Percentiles rank a stretch among this genome's conserved stretches.
Conservation (phyloP, 2,888 invertebrate species). For the Pyrgus malvae region DNA sequence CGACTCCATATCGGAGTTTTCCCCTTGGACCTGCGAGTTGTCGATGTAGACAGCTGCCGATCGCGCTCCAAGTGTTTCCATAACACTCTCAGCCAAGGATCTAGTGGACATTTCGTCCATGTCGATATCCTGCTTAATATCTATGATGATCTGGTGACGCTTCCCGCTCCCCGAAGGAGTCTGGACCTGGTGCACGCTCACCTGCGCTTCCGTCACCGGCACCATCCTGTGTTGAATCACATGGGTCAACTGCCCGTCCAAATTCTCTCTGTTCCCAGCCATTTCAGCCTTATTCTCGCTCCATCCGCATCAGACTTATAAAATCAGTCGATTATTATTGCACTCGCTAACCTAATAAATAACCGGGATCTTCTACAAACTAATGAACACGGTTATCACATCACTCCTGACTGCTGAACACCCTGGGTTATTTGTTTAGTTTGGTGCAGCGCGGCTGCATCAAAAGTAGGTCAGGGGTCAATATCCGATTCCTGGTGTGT, state of each 20-base stretch:
- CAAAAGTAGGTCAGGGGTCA: constrained; percentile 70
- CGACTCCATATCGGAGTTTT: constrained; percentile 67
- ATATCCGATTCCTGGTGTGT: constrained; percentile 44
- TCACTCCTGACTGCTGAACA: constrained; percentile 48
- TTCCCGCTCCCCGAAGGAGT: constrained; percentile 61
- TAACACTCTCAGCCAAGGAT: constrained; percentile 75
- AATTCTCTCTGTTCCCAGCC: constrained; percentile 62
- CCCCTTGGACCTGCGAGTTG: constrained; percentile 57
- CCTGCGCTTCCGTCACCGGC: constrained; percentile 65
- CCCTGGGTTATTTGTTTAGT: constrained; percentile 41
- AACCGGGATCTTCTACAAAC: constrained; percentile 43
- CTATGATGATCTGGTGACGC: constrained; percentile 76
- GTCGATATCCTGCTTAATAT: constrained; percentile 77
- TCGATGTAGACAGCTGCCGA: constrained; percentile 77
- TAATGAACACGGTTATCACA: constrained; percentile 78
- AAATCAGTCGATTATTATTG: constrained; percentile 63
- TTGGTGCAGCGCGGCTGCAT: constrained; percentile 67
- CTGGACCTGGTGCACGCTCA: constrained; percentile 73
- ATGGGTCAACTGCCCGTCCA: constrained; percentile 69
- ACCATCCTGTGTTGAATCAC: constrained; percentile 73
- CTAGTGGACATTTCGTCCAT: constrained; percentile 74
- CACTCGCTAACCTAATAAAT: constrained; percentile 45
- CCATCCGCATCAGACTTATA: constrained; percentile 32
- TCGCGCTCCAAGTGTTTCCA: constrained; percentile 74
- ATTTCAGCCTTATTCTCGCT: constrained; percentile 45